Evolutionary conservation across 2,888 invertebrate genomes (phyloP).

Genomic region (Zele albiditarsus): DNA sequence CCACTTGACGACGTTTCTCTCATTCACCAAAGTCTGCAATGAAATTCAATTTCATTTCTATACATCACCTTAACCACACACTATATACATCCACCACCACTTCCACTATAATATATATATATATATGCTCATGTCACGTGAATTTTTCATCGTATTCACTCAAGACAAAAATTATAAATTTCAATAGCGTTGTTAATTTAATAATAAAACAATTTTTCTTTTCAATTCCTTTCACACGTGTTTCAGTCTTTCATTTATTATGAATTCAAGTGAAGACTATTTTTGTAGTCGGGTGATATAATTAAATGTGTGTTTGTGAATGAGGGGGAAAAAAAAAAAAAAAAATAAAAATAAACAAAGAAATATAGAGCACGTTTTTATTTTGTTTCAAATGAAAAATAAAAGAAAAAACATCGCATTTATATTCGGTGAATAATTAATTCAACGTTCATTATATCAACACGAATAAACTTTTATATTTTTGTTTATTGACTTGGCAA

Average conservation of each 20-base stretch:
- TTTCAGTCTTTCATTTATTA: not conserved
- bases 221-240: not conserved
- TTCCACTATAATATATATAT: no score
- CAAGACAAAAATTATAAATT: not conserved
- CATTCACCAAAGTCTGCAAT: conserved; percentile 32
- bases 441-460: not conserved
- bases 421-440: not conserved
- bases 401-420: no score
- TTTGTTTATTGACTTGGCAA: not conserved
- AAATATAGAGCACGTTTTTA: not conserved
- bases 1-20: conserved; percentile 31
- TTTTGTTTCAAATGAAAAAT: not conserved
- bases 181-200: not conserved
- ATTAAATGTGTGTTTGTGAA: not conserved
- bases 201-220: not conserved
- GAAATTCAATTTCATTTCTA: conserved; percentile 18
- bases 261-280: not conserved
- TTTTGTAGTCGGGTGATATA: not conserved
- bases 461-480: not conserved
- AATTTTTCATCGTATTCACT: conserved; percentile 13
- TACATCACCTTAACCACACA: not conserved
- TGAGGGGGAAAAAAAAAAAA: not conserved
- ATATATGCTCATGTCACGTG: not conserved
- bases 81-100: not conserved
- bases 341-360: not conserved